Conservation (phyloP, 2,113 vertebrate genomes). For the Ramphastos sulfuratus region DNA sequence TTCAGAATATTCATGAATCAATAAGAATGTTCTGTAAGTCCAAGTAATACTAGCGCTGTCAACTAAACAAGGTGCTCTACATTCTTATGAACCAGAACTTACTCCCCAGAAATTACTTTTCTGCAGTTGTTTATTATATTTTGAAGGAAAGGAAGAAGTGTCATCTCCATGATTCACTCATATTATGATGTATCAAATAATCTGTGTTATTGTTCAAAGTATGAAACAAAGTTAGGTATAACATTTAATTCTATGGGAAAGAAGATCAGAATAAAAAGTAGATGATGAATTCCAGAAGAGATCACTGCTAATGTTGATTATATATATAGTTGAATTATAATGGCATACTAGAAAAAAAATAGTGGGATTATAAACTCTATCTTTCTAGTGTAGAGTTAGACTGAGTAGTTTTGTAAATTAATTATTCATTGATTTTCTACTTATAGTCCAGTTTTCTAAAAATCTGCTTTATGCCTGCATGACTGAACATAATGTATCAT, state of each 20-base stretch:
- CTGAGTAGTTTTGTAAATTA: constrained; percentile 61
- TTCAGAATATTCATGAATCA: constrained; percentile 75
- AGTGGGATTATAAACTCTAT: constrained; percentile 55
- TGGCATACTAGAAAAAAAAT: constrained; percentile 56
- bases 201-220: constrained; percentile 30
- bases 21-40: constrained; percentile 63
- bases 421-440: constrained; percentile 65
- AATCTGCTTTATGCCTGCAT: constrained; percentile 46
- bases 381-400: constrained; percentile 44
- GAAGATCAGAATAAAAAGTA: constrained; percentile 45
- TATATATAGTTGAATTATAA: constrained; percentile 68
- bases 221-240: not conserved
- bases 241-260: constrained; percentile 18
- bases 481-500: constrained; percentile 56
- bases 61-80: constrained; percentile 48
- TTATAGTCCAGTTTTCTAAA: constrained; percentile 64
- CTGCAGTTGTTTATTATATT: not conserved
- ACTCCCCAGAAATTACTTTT: not conserved
- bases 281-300: constrained; percentile 15
- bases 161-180: not conserved
- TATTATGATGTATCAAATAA: not conserved
- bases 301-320: constrained; percentile 62
- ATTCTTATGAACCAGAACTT: constrained; percentile 47
- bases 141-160: not conserved
- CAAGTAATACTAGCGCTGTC: constrained; percentile 48